Evolutionary conservation across 2,113 vertebrate species (phyloP).

Genomic region (Cephalophus harveyi): DNA sequence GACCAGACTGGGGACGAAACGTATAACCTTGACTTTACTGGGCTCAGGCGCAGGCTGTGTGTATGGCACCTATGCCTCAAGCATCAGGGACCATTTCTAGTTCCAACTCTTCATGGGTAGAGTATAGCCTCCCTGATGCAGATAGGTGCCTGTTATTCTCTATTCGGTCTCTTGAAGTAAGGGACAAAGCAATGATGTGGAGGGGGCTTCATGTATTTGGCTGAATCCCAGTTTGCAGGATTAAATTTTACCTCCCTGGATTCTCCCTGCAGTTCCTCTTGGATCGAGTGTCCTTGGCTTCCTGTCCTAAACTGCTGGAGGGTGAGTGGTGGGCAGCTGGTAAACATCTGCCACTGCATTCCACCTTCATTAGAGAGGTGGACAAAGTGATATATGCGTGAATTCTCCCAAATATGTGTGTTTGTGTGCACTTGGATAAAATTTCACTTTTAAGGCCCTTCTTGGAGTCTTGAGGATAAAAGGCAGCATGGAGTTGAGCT

Average conservation of each 20-base stretch:
- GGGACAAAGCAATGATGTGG: background rate
- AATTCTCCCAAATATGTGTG: constrained; percentile 38
- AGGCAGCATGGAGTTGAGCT: constrained; percentile 57
- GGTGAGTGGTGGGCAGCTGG: constrained; percentile 53
- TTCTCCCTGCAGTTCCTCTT: constrained; percentile 34
- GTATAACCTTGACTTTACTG: background rate
- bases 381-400: constrained; percentile 64
- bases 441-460: constrained; percentile 55
- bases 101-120: background rate
- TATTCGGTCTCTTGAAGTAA: background rate
- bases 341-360: constrained; percentile 68
- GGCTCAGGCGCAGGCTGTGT: background rate
- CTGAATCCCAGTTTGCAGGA: constrained; percentile 34
- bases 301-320: constrained; percentile 47
- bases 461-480: constrained; percentile 45
- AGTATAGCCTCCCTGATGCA: background rate
- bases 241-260: constrained; percentile 54
- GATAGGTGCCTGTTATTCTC: background rate
- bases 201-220: constrained; percentile 23
- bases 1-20: background rate
- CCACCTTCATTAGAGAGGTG: constrained; percentile 67
- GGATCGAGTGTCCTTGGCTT: constrained; percentile 65
- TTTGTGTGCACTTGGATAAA: constrained; percentile 72
- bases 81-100: background rate
- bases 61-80: accelerated